Evolutionary conservation across 2,113 vertebrate species (phyloP).

Genomic region (Maccullochella peelii): DNA sequence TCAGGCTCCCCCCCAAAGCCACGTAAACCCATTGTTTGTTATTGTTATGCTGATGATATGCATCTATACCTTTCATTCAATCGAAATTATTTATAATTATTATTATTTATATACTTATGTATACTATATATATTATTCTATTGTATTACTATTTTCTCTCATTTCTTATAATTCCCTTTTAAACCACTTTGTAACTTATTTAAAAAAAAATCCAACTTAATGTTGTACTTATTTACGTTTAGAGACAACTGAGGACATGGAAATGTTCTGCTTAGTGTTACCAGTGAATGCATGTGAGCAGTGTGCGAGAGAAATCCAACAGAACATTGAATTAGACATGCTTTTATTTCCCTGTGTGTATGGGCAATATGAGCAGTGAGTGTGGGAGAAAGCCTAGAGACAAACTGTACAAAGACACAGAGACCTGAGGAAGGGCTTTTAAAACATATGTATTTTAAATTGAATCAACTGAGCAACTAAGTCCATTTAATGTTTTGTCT

Average conservation of each 20-base stretch:
- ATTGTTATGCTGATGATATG: not conserved
- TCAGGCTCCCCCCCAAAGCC: not conserved
- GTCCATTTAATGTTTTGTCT: slow-evolving; percentile 15
- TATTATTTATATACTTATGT: too few relatives aligned
- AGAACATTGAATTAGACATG: slow-evolving; percentile 71
- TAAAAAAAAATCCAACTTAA: not conserved
- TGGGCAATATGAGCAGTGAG: slow-evolving; percentile 13
- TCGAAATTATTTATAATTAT: not conserved
- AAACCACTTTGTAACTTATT: not conserved
- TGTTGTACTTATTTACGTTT: not conserved
- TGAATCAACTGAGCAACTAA: slow-evolving; percentile 19
- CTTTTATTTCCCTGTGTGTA: slow-evolving; percentile 42
- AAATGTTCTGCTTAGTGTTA: slow-evolving; percentile 46
- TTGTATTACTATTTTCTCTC: not conserved
- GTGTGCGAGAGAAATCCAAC: slow-evolving; percentile 50
- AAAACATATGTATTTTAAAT: slow-evolving; percentile 34
- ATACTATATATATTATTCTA: not conserved
- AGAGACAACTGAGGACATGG: slow-evolving; percentile 2
- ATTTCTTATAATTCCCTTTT: not conserved
- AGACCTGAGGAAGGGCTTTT: not conserved
- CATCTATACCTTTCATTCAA: not conserved
- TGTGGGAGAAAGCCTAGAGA: slow-evolving; percentile 21
- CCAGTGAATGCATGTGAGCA: slow-evolving; percentile 34
- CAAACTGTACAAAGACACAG: slow-evolving; percentile 40
- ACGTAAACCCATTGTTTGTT: not conserved